These are phyloP conservation scores for Strigamia transsilvanica DNA, from an alignment of 2,888 invertebrate species.

Conservation along the genomic window DNA sequence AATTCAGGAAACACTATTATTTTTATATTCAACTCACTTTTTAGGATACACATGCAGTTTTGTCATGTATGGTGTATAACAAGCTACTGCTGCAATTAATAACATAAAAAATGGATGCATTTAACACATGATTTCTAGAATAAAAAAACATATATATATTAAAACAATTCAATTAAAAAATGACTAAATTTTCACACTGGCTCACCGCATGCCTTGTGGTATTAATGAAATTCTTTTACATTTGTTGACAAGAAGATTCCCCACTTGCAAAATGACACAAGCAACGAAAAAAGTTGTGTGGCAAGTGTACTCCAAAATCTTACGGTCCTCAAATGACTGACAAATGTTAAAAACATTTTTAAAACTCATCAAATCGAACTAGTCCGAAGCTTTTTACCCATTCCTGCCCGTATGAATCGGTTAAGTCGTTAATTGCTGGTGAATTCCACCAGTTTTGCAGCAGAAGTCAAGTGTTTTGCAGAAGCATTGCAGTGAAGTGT, in stretches of 20 bases:
- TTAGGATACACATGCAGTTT: constrained; percentile 62
- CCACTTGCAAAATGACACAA: constrained; percentile 65
- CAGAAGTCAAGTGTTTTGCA: too few relatives aligned
- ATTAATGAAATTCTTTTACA: constrained; percentile 64
- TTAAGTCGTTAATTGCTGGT: constrained; percentile 64
- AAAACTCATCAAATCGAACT: too few relatives aligned
- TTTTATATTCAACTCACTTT: constrained; percentile 58
- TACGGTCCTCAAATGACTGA: constrained; percentile 53
- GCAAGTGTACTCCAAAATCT: constrained; percentile 62
- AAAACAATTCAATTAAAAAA: background rate
- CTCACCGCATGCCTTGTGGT: constrained; percentile 64
- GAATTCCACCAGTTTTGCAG: constrained; percentile 65
- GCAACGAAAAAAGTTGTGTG: constrained; percentile 64
- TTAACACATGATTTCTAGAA: constrained; percentile 64
- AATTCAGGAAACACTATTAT: too few relatives aligned
- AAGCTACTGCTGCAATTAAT: constrained; percentile 63
- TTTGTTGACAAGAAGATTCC: constrained; percentile 64
- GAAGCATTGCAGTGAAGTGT: too few relatives aligned
- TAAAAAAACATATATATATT: background rate
- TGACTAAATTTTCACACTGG: background rate
- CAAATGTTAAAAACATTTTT: too few relatives aligned
- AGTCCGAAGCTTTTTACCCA: too few relatives aligned
- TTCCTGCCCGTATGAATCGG: constrained; percentile 65
- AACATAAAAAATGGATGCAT: constrained; percentile 72
- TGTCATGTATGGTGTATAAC: constrained; percentile 65